Evolutionary conservation across 92 coral and sea anemone genomes (phyloP).

Genomic region (Blastomussa wellsi): DNA sequence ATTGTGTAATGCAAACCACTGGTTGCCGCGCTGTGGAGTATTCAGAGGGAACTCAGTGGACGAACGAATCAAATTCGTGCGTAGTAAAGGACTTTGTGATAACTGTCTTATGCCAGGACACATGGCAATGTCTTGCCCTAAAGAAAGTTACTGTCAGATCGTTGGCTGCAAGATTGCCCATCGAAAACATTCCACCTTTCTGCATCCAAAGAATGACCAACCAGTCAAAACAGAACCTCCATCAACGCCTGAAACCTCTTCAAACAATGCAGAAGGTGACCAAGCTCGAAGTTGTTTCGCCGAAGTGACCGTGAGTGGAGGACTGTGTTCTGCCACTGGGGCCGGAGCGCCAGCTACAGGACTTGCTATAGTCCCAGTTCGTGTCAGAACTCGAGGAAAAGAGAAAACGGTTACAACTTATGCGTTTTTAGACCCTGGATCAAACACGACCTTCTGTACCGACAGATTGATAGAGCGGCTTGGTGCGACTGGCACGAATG

Average conservation of each 20-base stretch:
- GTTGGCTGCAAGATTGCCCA: conserved; percentile 53
- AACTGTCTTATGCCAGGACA: conserved; percentile 67
- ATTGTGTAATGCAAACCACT: conserved; percentile 42
- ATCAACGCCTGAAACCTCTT: not conserved
- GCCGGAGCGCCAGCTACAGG: no score
- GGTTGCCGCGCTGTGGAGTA: conserved; percentile 59
- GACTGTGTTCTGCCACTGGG: no score
- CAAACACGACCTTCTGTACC: conserved; percentile 60
- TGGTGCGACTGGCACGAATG: conserved; percentile 33
- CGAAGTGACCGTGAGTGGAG: not conserved
- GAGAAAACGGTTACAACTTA: no score
- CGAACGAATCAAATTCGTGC: conserved; percentile 55
- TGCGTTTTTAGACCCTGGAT: conserved; percentile 58
- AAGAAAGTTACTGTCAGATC: conserved; percentile 48
- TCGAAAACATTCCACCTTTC: conserved; percentile 60
- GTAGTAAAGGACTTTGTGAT: conserved; percentile 40
- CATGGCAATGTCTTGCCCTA: conserved; percentile 52
- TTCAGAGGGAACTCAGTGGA: conserved; percentile 49
- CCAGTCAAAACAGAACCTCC: conserved; percentile 21
- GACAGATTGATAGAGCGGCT: conserved; percentile 51
- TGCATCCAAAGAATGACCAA: conserved; percentile 50
- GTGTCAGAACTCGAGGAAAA: no score
- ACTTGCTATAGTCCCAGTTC: no score
- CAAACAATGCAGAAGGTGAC: not conserved
- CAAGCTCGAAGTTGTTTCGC: conserved; percentile 13